These are phyloP conservation scores for Capromys pilorides DNA, from an alignment of 2,797 vertebrate genomes.

Conservation along the genomic window DNA sequence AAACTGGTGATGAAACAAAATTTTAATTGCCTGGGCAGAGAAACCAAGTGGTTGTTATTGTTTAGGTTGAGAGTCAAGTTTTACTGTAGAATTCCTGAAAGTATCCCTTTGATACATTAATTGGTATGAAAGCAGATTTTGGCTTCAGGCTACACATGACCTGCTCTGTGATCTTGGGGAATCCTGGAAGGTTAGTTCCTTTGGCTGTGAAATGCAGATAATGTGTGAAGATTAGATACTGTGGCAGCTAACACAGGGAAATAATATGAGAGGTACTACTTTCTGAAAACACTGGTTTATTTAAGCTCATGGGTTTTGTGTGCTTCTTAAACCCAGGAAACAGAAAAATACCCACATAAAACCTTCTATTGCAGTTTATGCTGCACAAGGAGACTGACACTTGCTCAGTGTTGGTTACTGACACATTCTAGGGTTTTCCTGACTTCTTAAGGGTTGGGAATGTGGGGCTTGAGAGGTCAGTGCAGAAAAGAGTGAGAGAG, in stretches of 20 bases:
- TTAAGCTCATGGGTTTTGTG: background rate
- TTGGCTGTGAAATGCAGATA: background rate
- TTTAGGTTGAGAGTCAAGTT: background rate
- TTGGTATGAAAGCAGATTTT: background rate
- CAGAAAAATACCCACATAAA: background rate
- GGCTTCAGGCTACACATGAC: background rate
- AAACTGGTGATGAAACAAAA: background rate
- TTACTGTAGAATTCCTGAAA: background rate
- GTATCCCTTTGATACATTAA: background rate
- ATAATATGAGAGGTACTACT: background rate
- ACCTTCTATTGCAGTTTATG: background rate
- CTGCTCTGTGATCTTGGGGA: background rate
- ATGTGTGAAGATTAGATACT: background rate
- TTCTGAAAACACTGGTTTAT: background rate
- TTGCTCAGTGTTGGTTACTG: background rate
- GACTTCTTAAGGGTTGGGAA: background rate
- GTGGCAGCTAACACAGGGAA: background rate
- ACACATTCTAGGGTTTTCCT: background rate
- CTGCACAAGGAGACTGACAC: background rate
- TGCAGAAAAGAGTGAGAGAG: background rate
- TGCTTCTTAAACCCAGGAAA: slow-evolving; percentile 33
- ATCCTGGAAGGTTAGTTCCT: background rate
- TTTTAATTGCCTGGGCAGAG: slow-evolving; percentile 5
- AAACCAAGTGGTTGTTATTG: background rate
- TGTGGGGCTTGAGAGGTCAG: background rate